Percentiles rank a stretch among this genome's conserved stretches.
These are phyloP conservation scores for Agelastica alni DNA, from an alignment of 2,888 invertebrate genomes.

Conservation along the genomic window DNA sequence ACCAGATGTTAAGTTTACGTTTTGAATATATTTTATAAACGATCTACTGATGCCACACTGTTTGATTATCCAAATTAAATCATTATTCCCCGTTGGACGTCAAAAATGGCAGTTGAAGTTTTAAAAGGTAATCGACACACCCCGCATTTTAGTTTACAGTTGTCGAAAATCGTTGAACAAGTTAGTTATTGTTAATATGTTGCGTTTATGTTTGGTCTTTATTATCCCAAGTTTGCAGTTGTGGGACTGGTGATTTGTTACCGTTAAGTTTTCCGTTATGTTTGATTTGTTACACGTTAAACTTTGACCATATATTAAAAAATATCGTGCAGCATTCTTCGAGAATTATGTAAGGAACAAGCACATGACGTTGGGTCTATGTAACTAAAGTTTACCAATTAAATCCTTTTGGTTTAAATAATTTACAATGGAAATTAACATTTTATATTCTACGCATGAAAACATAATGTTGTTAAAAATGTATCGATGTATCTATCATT, in stretches of 20 bases:
- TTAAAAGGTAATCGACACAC: not conserved
- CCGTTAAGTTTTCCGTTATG: conserved; percentile 15
- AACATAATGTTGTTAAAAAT: too few species aligned
- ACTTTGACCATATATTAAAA: too few species aligned
- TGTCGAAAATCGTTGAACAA: conserved; percentile 1
- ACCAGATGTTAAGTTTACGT: conserved; percentile 17
- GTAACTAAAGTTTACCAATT: too few species aligned
- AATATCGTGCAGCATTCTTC: too few species aligned
- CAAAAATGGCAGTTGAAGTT: conserved; percentile 20
- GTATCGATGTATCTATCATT: too few species aligned
- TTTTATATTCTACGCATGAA: too few species aligned
- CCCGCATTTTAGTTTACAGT: not conserved
- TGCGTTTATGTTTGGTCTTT: conserved; percentile 15
- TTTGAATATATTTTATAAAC: conserved; percentile 17
- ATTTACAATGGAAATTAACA: too few species aligned
- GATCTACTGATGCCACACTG: not conserved
- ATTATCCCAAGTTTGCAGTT: conserved; percentile 16
- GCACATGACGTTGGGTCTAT: too few species aligned
- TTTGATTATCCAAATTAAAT: conserved; percentile 5
- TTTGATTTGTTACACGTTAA: too few species aligned
- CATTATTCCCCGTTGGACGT: not conserved
- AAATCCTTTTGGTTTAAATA: too few species aligned
- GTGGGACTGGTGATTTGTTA: conserved; percentile 5
- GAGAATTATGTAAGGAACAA: too few species aligned
- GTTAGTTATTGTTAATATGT: conserved; percentile 1